Conservation (phyloP, 2,888 invertebrate species). For the Drosophila stalkeri region DNA sequence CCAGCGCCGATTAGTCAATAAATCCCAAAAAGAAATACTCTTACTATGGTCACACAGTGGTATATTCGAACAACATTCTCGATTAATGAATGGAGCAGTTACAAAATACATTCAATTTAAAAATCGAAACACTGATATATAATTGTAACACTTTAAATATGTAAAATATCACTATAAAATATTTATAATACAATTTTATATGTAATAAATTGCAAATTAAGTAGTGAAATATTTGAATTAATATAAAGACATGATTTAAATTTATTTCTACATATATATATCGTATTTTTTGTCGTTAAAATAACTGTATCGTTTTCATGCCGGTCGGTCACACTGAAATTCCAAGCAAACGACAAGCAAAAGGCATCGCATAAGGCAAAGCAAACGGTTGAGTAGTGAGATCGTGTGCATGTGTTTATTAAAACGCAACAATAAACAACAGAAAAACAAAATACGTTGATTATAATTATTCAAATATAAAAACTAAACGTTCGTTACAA, state of each 20-base stretch:
- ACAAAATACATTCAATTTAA: neutral
- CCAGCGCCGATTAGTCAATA: constrained; percentile 7
- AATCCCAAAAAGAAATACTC: neutral
- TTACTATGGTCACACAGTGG: constrained; percentile 14
- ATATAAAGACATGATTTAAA: neutral
- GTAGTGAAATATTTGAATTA: neutral
- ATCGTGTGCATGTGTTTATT: constrained; percentile 39
- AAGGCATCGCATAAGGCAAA: constrained; percentile 42
- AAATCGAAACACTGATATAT: neutral
- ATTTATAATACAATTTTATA: neutral
- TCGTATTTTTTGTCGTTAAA: constrained; percentile 17
- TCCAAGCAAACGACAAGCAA: constrained; percentile 39
- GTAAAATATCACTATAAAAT: neutral
- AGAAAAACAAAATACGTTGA: constrained; percentile 20
- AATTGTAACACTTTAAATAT: neutral
- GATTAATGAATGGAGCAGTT: neutral
- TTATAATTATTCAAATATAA: constrained; percentile 11
- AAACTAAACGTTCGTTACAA: neutral
- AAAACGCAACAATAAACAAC: constrained; percentile 45
- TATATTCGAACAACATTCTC: neutral
- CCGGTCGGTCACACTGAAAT: constrained; percentile 25
- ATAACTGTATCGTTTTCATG: neutral
- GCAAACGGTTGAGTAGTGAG: constrained; percentile 39
- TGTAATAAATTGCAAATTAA: neutral
- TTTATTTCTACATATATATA: neutral